phyloP scores from a whole-genome alignment of 2,888 invertebrate genomes.

The Macaria liturata region DNA sequence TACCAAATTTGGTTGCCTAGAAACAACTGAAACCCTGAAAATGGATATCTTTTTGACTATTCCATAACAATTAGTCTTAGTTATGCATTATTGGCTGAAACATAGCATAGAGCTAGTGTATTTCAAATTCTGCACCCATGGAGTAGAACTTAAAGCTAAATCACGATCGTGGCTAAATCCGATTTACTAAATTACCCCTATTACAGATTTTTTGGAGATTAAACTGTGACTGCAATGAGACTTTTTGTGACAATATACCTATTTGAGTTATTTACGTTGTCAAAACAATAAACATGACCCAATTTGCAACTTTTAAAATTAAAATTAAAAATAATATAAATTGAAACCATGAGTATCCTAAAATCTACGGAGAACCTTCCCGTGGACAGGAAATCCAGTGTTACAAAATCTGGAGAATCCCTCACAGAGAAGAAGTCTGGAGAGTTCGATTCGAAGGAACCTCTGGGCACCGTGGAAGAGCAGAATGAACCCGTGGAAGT shows the following conservation, averaged over 20 bases:
- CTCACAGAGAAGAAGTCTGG: neutral
- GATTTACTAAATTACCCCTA: too few species aligned
- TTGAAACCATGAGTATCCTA: conserved; percentile 38
- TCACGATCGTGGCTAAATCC: too few species aligned
- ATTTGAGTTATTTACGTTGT: neutral
- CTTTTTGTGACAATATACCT: conserved; percentile 1
- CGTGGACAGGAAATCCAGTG: conserved; percentile 1
- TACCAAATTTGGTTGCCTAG: too few species aligned
- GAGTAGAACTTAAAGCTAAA: too few species aligned
- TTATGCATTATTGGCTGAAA: too few species aligned
- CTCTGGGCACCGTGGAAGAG: conserved; percentile 67
- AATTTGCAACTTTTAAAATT: conserved; percentile 5
- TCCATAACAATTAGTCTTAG: too few species aligned
- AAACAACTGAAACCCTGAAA: too few species aligned
- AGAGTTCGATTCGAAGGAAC: conserved; percentile 33
- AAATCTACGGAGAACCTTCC: conserved; percentile 27
- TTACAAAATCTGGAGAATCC: neutral
- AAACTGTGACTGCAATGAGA: neutral
- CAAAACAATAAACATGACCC: conserved; percentile 4
- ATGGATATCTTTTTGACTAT: too few species aligned
- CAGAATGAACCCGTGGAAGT: conserved; percentile 65
- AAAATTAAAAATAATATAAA: conserved; percentile 2
- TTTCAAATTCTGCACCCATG: too few species aligned
- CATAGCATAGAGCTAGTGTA: too few species aligned
- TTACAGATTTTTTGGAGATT: too few species aligned